Percentiles rank a stretch among this genome's conserved stretches.
phyloP scores from a whole-genome alignment of 2,797 vertebrate genomes.

The Pseudochromis fuscus region DNA sequence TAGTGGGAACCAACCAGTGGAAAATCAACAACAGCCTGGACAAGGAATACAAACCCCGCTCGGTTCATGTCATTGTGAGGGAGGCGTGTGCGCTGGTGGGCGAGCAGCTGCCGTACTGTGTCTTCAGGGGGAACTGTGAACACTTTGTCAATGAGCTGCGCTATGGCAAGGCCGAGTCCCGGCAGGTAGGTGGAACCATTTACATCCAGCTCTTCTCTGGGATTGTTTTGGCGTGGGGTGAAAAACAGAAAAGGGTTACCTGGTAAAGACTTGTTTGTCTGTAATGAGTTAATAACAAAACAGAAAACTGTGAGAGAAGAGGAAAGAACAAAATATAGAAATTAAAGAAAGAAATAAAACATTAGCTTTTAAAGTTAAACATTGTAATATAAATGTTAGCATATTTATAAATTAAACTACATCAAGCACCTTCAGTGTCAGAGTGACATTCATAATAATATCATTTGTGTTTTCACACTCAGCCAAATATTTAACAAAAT shows the following conservation, averaged over 20 bases:
- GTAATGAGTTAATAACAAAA: no score
- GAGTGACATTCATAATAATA: not conserved
- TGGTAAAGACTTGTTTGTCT: no score
- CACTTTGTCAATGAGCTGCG: conserved; percentile 90
- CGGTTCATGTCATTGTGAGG: conserved; percentile 71
- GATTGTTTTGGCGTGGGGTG: no score
- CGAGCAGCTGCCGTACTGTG: conserved; percentile 79
- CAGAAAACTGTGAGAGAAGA: no score
- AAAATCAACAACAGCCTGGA: conserved; percentile 88
- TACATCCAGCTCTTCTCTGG: not conserved
- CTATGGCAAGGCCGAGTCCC: conserved; percentile 86
- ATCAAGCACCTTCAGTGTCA: not conserved
- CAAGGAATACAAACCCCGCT: conserved; percentile 69
- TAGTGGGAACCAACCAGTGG: conserved; percentile 82
- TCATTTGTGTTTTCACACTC: not conserved
- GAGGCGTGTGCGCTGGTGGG: conserved; percentile 81
- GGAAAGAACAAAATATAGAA: no score
- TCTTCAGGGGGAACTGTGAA: conserved; percentile 89
- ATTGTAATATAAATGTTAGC: no score
- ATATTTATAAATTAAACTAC: not conserved
- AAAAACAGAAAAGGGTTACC: no score
- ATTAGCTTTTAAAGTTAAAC: not conserved
- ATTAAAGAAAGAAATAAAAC: no score
- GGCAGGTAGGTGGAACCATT: conserved; percentile 79
- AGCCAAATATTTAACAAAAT: not conserved